A percentile compares a stretch with the other conserved stretches of the same genome.
These are phyloP conservation scores for Dryococelus australis DNA, from an alignment of 2,888 invertebrate genomes.

Conservation along the genomic window DNA sequence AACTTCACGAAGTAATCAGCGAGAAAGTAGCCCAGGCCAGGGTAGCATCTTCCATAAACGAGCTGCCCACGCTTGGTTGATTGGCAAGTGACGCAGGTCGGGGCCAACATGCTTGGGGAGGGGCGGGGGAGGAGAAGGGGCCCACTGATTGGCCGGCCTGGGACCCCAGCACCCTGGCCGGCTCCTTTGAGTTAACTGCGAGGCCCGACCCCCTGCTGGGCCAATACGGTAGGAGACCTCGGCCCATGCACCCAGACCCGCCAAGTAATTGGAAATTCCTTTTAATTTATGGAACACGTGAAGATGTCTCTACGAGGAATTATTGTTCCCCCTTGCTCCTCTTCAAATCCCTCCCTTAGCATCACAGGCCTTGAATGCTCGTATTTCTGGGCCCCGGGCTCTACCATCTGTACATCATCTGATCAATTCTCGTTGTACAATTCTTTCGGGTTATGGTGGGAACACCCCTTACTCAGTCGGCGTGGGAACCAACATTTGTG, in stretches of 20 bases:
- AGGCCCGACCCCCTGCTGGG: slow-evolving; percentile 45
- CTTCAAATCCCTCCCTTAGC: neutral
- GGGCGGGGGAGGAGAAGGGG: neutral
- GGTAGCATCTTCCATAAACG: neutral
- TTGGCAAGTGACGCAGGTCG: neutral
- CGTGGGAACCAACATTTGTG: too few species aligned
- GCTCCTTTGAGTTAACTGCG: slow-evolving; percentile 43
- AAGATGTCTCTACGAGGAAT: slow-evolving; percentile 39
- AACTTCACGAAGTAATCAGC: too few species aligned
- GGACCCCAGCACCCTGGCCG: slow-evolving; percentile 34
- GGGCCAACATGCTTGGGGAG: neutral
- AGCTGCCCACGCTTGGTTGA: neutral
- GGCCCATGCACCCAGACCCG: slow-evolving; percentile 56
- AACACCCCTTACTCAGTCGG: too few species aligned
- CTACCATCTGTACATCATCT: too few species aligned
- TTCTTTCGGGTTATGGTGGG: too few species aligned
- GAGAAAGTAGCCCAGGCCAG: too few species aligned
- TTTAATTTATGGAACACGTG: slow-evolving; percentile 48
- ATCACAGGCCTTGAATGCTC: too few species aligned
- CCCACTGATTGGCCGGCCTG: slow-evolving; percentile 13
- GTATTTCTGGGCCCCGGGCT: too few species aligned
- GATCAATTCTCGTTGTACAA: too few species aligned
- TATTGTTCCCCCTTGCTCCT: slow-evolving; percentile 33
- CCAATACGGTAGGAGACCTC: slow-evolving; percentile 47
- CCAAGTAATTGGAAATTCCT: slow-evolving; percentile 61